These are phyloP conservation scores for Gymnogyps californianus DNA, from an alignment of 2,113 vertebrate species.

Conservation along the genomic window DNA sequence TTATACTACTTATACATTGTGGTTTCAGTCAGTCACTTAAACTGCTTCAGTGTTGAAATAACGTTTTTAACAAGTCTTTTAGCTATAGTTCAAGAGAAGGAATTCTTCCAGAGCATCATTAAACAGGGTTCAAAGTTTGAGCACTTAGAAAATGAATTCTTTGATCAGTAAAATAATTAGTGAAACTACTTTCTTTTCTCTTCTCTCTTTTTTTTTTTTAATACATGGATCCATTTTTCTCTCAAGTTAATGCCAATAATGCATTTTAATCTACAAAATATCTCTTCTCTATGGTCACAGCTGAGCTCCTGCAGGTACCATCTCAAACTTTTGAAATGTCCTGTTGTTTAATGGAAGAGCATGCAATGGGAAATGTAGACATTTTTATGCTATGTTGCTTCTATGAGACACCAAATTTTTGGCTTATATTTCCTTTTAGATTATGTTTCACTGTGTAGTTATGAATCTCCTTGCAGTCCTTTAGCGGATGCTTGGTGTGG, in stretches of 20 bases:
- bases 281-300: neutral
- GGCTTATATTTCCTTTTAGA: neutral
- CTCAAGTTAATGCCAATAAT: conserved; percentile 59
- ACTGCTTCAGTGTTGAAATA: conserved; percentile 71
- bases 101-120: conserved; percentile 56
- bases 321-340: conserved; percentile 2
- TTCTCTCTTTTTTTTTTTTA: conserved; percentile 14
- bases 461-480: neutral
- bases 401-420: neutral
- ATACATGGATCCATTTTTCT: conserved; percentile 50
- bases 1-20: conserved; percentile 71
- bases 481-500: neutral
- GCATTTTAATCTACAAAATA: conserved; percentile 56
- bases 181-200: neutral
- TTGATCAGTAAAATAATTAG: conserved; percentile 69
- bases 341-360: conserved; percentile 15
- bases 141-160: conserved; percentile 65
- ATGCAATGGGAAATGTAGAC: neutral
- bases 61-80: conserved; percentile 70
- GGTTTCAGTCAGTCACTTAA: conserved; percentile 75
- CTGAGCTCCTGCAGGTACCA: neutral
- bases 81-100: conserved; percentile 65
- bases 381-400: neutral
- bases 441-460: neutral
- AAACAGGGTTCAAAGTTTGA: conserved; percentile 66